These are phyloP conservation scores for Tangara arthus DNA, from an alignment of 2,797 vertebrate species.

Conservation along the genomic window DNA sequence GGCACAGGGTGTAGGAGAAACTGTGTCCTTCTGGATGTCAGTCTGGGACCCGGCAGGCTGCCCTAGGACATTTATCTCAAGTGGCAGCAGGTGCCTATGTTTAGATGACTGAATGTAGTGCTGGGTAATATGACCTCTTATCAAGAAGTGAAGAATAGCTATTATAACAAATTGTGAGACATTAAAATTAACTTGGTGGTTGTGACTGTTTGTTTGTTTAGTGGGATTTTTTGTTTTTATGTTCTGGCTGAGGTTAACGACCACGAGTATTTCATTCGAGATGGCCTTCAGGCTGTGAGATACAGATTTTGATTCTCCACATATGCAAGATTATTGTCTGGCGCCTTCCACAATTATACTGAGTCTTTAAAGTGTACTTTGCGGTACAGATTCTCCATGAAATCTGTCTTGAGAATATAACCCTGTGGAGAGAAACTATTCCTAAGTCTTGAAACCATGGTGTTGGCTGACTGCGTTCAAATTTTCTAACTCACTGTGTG, in stretches of 20 bases:
- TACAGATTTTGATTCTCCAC: background rate
- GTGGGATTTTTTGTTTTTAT: background rate
- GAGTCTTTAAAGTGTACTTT: background rate
- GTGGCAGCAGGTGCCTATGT: conserved; percentile 24
- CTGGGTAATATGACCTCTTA: conserved; percentile 10
- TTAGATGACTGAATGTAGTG: conserved; percentile 23
- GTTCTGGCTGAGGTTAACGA: background rate
- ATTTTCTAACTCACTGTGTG: background rate
- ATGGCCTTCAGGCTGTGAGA: background rate
- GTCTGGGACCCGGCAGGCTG: background rate
- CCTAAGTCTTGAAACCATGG: background rate
- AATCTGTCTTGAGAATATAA: background rate
- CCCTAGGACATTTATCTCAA: conserved; percentile 2
- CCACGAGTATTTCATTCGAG: background rate
- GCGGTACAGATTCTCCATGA: background rate
- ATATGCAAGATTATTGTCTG: background rate
- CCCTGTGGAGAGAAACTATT: background rate
- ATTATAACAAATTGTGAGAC: background rate
- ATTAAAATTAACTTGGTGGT: background rate
- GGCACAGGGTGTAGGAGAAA: background rate
- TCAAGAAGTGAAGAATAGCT: conserved; percentile 3
- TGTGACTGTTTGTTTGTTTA: background rate
- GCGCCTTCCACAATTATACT: background rate
- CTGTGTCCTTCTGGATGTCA: background rate
- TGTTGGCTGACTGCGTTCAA: background rate